Percentiles rank a stretch among this genome's conserved stretches.
Evolutionary conservation across 2,113 vertebrate genomes (phyloP).

Genomic region (Porphyrio hochstetteri): DNA sequence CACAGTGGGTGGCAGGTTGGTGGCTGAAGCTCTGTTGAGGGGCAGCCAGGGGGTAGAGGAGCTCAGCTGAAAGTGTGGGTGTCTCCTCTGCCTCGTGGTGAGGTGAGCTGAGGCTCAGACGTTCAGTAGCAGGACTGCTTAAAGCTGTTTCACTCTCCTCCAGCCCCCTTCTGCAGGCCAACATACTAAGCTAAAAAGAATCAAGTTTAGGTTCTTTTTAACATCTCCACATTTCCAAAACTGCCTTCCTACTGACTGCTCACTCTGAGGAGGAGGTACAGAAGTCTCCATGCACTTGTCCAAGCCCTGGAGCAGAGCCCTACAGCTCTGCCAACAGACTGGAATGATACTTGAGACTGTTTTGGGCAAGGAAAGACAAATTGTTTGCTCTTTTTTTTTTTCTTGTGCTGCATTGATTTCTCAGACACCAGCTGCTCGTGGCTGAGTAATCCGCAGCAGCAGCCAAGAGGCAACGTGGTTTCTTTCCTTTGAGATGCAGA

Average conservation of each 20-base stretch:
- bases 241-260: not conserved
- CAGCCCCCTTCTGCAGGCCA: not conserved
- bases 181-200: not conserved
- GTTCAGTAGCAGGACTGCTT: not conserved
- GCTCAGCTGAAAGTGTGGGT: not conserved
- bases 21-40: not conserved
- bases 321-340: not conserved
- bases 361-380: not conserved
- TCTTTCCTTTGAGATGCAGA: not conserved
- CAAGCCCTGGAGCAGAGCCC: slow-evolving; percentile 23
- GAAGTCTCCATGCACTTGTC: not conserved
- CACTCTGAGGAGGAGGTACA: not conserved
- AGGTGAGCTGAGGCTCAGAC: not conserved
- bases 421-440: slow-evolving; percentile 27
- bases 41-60: not conserved
- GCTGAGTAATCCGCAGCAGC: not conserved
- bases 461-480: slow-evolving; percentile 1
- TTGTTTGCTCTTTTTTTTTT: slow-evolving; percentile 23
- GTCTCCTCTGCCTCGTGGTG: not conserved
- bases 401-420: not conserved
- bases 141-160: not conserved
- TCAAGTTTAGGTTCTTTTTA: slow-evolving; percentile 32
- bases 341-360: not conserved
- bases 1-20: fast-evolving
- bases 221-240: not conserved